Evolutionary conservation across 2,888 invertebrate genomes (phyloP), one percentile per base, ranked within the genome.

Genomic region (Dicyrtomina minuta): DNA sequence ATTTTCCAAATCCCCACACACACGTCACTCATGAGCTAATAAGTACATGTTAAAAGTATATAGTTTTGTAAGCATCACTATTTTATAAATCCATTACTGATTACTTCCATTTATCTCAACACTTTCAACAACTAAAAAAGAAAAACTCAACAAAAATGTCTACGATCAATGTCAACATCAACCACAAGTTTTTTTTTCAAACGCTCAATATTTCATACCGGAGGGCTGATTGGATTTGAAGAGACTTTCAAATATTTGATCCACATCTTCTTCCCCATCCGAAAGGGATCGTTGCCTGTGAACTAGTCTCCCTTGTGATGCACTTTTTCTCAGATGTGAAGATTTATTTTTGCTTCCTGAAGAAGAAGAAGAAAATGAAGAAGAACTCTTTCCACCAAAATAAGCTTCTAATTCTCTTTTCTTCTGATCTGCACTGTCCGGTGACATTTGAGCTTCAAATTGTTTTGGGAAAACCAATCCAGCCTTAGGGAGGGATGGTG

Each of bases 201-300:
- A 61, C 44, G 33, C 33, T 58, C 39, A 65, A 49, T 22, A 20
- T n/a, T 33, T 33, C 72, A 70, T 76, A 78, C 77, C 82, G 39
- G 82, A 80, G 77, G n/a, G n/a, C n/a, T n/a, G n/a, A n/a, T n/a
- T n/a, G n/a, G 83, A 82, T 74, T 82, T 83, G 85, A 93, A 91
- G 79, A 93, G 86, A 83, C 90, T 89, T 82, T 93, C 93, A 84
- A 93, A 93, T 78, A 91, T 91, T 84, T 89, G 89, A 81, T 93
- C 93, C 72, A 92, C 90, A 83, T 85, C 88, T 82, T 90, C 91
- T 86, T 83, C 80, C 81, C 72, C 68, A 72, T 75, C 74, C 68
- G 77, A 72, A 64, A 67, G 68, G 62, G 76, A 72, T 67, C 72
- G 70, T 73, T 75, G 75, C 64, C 75, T 56, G 70, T 76, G 68